Evolutionary conservation across 2,113 vertebrate species (phyloP).

Genomic region (Pycnonotus jocosus): DNA sequence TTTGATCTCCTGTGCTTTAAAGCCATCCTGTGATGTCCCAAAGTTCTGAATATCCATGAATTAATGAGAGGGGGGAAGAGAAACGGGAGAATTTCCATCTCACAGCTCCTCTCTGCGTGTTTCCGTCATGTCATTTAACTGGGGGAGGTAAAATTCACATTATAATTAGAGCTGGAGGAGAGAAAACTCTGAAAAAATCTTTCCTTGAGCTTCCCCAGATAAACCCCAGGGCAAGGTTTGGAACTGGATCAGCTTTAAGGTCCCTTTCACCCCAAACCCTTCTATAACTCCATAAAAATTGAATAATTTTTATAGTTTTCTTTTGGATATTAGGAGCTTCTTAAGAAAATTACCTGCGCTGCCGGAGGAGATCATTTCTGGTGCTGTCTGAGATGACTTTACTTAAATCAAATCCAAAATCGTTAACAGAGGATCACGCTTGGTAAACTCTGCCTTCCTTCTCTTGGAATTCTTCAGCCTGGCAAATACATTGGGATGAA

Average conservation of each 20-base stretch:
- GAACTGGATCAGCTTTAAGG: background rate
- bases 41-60: background rate
- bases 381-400: background rate
- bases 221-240: background rate
- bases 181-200: background rate
- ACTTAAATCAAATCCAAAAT: background rate
- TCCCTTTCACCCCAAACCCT: background rate
- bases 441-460: background rate
- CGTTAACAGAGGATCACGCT: background rate
- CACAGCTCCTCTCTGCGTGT: background rate
- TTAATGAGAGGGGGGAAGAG: background rate
- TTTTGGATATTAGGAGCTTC: background rate
- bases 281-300: background rate
- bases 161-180: background rate
- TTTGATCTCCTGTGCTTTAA: background rate
- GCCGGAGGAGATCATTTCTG: background rate
- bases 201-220: background rate
- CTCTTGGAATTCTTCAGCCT: background rate
- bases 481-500: background rate
- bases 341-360: background rate
- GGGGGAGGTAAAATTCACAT: background rate
- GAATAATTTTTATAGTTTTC: background rate
- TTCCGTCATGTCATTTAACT: background rate
- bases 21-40: background rate
- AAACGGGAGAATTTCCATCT: background rate